Base-by-base conservation (phyloP, 2,888 invertebrate species). In the Drosophila cognata region DNA sequence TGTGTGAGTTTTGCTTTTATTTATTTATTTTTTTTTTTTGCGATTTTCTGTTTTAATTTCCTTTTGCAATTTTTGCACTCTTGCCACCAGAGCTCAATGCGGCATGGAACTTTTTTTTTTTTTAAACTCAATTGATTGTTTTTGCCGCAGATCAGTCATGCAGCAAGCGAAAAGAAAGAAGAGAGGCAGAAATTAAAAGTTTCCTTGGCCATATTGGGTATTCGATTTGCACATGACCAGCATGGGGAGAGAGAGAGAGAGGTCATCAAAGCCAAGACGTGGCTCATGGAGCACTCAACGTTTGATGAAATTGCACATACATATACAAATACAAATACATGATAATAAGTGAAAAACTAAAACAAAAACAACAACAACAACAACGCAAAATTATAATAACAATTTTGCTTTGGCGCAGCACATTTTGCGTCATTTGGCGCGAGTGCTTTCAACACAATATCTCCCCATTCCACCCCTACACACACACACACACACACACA, bases 361-460 rank as follows among this genome's bases (percentile, higher is more conserved):
- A 52, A 33, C 13, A 29, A 29, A 21, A 43, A 38, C 10, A 43
- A 75, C 65, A 70, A 83, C 36, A 43, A 33, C 10, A 46, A 77
- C 71, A 66, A 84, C 46, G 21, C 21, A 46, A 46, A 16, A 46
- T 67, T 76, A 87, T 88, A 88, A 85, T 80, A 77, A 73, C 71
- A 80, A 83, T 72, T 79, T 73, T 53, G 61, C 56, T 86, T 74
- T 84, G 79, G 87, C 87, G 65, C 67, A 71, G 72, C 77, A 51
- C 79, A 81, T 77, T 84, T 83, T 84, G 84, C 87, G 84, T 84
- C 89, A 88, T 81, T 81, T 77, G 69, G 66, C 63, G 81, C 76
- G 62, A 80, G 62, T 69, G 73, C 73, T 79, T 77, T 81, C 81
- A 75, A 69, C 82, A 84, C 75, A 73, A 46, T 79, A 68, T 63